Base-by-base conservation (phyloP, 2,888 invertebrate species). In the Unio delphinus region DNA sequence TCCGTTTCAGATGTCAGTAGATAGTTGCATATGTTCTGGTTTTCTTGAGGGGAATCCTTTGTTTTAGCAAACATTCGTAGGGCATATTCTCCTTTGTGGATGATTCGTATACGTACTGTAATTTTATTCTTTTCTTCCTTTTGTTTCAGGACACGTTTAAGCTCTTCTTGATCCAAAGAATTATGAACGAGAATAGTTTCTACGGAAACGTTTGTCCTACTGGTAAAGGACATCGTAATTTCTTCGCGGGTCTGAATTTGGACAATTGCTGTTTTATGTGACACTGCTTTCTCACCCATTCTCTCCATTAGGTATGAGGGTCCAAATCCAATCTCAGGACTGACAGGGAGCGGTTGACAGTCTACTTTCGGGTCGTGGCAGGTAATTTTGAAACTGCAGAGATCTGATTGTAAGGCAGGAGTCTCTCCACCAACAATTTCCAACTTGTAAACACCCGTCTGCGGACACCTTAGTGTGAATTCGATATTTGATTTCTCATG, bases 281-380 rank as follows among this genome's bases (percentile, higher is more conserved):
- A 73, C 26, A 61, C 70, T 0, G 75, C 67, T 6, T 67, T 74
- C 15, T 79, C 15, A 6, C 81, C 81, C 4, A 72, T 71, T 20
- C 64, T 23, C 34, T 70, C 76, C 0, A 76, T 76, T 56, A 67
- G 73, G 23, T 61, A 30, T 28, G 63, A 74, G 15, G 81, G 81
- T 6, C 81, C 81, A 61, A 73, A 81, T 0, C 81, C 81, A 30
- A 77, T 61, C 5, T 73, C 79, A 0, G 80, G 76, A 62, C 76
- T 76, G 3, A 75, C 64, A 5, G 80, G 80, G 23, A 72, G 66
- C 15, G 78, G 77, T 55, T 75, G 67, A 60, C 75, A 75, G 26
- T 78, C 74, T 18, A 72, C 73, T 63, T 71, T 64, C 0, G 72
- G 76, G n/a, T 73, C 71, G 23, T 74, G 57, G 63, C 73, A 76